phyloP scores from a whole-genome alignment of 1,140 invertebrate genomes.

The Psilanteris sp. region DNA sequence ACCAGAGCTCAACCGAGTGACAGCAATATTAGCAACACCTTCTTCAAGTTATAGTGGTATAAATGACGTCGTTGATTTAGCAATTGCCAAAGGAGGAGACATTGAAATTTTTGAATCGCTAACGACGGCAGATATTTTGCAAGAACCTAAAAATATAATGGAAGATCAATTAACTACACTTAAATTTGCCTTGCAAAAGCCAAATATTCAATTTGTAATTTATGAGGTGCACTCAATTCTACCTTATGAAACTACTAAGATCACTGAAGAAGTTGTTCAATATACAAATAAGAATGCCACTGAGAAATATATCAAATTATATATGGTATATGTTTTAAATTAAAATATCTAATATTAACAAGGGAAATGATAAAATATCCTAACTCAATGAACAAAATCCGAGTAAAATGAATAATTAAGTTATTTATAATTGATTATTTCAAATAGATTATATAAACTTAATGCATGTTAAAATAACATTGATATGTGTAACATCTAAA shows the following conservation, averaged over 20 bases:
- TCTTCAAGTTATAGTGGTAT: constrained; percentile 88
- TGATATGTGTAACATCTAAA: too few species aligned
- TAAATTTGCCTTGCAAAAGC: constrained; percentile 70
- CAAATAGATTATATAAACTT: too few species aligned
- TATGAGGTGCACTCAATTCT: constrained; percentile 79
- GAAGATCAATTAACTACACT: constrained; percentile 71
- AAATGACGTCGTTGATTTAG: constrained; percentile 86
- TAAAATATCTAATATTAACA: too few species aligned
- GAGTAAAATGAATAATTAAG: too few species aligned
- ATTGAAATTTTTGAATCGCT: constrained; percentile 68
- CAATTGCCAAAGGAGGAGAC: constrained; percentile 73
- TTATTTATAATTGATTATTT: too few species aligned
- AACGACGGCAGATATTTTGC: constrained; percentile 46
- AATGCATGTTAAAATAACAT: too few species aligned
- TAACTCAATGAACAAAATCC: too few species aligned
- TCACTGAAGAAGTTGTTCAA: constrained; percentile 73
- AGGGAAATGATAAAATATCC: too few species aligned
- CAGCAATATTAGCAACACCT: constrained; percentile 86
- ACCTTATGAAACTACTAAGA: constrained; percentile 74
- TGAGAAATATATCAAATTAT: constrained; percentile 71
- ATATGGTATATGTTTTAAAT: constrained; percentile 13
- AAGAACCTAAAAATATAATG: constrained; percentile 61
- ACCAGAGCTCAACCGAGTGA: constrained; percentile 83
- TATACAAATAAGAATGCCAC: constrained; percentile 75
- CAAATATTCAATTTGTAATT: constrained; percentile 78